Evolutionary conservation across 2,888 invertebrate species (phyloP).

Genomic region (Drosophila parthenogenetica): DNA sequence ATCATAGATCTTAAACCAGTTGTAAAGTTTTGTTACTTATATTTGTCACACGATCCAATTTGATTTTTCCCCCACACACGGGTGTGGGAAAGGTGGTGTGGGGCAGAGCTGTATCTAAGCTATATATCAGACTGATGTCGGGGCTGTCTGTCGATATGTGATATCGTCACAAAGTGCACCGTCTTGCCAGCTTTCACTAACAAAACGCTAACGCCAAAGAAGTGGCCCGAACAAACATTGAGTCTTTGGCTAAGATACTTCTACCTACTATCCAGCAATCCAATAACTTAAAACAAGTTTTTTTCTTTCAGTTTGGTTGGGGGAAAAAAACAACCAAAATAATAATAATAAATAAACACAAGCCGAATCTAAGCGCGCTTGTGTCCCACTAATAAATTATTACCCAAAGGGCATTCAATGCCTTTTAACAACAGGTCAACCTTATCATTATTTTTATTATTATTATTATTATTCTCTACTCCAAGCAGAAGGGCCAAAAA

Average conservation of each 20-base stretch:
- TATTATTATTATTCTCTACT: conserved; percentile 76
- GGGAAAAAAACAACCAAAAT: conserved; percentile 39
- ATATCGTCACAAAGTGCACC: conserved; percentile 61
- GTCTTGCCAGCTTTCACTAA: conserved; percentile 74
- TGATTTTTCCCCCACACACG: conserved; percentile 38
- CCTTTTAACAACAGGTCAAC: conserved; percentile 83
- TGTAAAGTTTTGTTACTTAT: conserved; percentile 25
- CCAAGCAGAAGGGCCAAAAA: conserved; percentile 51
- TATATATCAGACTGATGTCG: conserved; percentile 61
- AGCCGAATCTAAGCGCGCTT: conserved; percentile 69
- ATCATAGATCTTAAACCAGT: conserved; percentile 59
- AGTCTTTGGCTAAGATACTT: conserved; percentile 61
- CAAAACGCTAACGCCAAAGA: conserved; percentile 44
- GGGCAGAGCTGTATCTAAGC: conserved; percentile 49
- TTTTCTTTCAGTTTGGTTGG: conserved; percentile 18
- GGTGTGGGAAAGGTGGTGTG: background rate
- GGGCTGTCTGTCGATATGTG: conserved; percentile 26
- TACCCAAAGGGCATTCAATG: conserved; percentile 82
- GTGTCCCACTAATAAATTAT: conserved; percentile 82
- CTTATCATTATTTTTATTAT: conserved; percentile 83
- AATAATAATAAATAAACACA: conserved; percentile 66
- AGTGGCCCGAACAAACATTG: conserved; percentile 44
- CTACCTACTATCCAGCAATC: conserved; percentile 47
- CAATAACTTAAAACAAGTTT: conserved; percentile 74
- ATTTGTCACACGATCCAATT: conserved; percentile 77